These are phyloP conservation scores for Fistularia commersonii DNA, from an alignment of 2,797 vertebrate genomes.

Conservation along the genomic window DNA sequence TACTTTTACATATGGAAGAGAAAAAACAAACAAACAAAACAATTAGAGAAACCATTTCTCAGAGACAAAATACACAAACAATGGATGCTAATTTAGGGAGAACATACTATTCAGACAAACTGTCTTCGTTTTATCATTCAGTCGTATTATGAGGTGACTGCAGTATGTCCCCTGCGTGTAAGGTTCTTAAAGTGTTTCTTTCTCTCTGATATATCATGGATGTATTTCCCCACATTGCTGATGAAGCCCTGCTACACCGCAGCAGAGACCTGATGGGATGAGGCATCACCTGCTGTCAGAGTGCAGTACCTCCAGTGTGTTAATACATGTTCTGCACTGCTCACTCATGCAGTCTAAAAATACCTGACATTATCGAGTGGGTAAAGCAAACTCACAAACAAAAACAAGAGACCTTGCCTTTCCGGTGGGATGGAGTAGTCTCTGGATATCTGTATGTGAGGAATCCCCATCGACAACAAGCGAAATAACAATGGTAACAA, in stretches of 20 bases:
- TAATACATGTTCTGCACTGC: constrained; percentile 12
- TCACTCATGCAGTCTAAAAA: constrained; percentile 56
- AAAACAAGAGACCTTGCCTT: constrained; percentile 27
- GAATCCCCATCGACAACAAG: constrained; percentile 40
- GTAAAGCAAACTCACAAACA: constrained; percentile 47
- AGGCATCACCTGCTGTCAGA: constrained; percentile 38
- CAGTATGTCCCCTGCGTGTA: not conserved
- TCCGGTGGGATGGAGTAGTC: constrained; percentile 56
- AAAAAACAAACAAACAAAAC: no score
- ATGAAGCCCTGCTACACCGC: constrained; percentile 16
- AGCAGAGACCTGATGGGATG: constrained; percentile 19
- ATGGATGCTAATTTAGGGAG: no score
- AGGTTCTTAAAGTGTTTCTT: not conserved
- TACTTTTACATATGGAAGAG: no score
- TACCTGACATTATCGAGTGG: constrained; percentile 45
- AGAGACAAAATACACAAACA: constrained; percentile 1
- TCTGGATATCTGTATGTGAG: constrained; percentile 63
- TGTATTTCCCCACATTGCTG: not conserved
- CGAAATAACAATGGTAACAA: constrained; percentile 51
- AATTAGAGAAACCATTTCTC: no score
- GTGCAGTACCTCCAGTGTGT: constrained; percentile 26
- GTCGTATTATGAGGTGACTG: no score
- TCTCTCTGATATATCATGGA: not conserved
- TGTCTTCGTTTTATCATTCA: no score
- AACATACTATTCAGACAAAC: no score